Base-by-base conservation (phyloP, 2,888 invertebrate species). In the Exephanes ischioxanthus region DNA sequence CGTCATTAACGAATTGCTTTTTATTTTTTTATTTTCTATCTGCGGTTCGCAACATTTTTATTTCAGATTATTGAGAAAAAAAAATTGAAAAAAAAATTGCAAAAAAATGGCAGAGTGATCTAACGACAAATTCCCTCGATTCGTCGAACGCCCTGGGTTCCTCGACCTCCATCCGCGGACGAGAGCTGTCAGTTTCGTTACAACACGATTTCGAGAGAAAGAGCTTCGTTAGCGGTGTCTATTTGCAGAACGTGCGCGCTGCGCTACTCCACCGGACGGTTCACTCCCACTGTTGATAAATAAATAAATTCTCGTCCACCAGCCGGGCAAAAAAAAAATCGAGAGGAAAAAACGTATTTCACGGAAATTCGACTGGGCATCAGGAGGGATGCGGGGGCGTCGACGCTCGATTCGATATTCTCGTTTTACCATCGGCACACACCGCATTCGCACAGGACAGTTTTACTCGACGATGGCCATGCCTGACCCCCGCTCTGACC, bases 311-410 rank as follows among this genome's bases (percentile, higher is more conserved):
- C 89, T 87, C 86, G 90, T 89, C 87, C 86, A 83, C 83, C 61
- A 55, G 83, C 72, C 30, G 77, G 70, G 70, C 68, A 66, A 66
- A 71, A 71, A 70, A 68, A 45, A 68, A 41, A 16, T 19, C 30
- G 30, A 80, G 55, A 51, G 77, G 53, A 51, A 66, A 73, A 63
- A 48, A 66, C 58, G 63, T 55, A 55, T 55, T 80, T 33, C 68
- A 30, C 71, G 55, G 71, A 81, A 83, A 79, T 80, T 79, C 83
- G 55, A 67, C 66, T 55, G 66, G 72, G 51, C 19, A 78, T 76
- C 94, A 94, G 94, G 94, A 94, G 94, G 94, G 94, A 95, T 3
- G 94, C 95, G 94, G 94, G 94, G 71, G 87, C 87, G 55, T 53
- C 48, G 70, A 48, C 58, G 68, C 16, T 14, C 58, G 82, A 75